Evolutionary conservation across 2,888 invertebrate species (phyloP).

Genomic region (Drosophila setosimentum): DNA sequence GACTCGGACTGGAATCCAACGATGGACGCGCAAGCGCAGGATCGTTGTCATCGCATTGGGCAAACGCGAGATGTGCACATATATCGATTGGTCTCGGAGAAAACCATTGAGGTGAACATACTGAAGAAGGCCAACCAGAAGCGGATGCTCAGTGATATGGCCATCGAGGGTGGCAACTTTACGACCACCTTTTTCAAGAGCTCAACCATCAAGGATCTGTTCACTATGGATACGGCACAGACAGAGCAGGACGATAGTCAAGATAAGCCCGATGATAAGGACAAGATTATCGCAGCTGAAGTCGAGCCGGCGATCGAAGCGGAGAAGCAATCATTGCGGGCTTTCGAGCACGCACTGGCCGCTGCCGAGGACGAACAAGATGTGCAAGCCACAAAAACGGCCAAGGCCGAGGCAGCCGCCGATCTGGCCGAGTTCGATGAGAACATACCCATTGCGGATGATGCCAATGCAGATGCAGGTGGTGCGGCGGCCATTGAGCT

Average conservation of each 20-base stretch:
- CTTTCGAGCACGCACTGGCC: constrained; percentile 93
- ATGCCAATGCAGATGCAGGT: constrained; percentile 84
- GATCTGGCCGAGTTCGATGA: constrained; percentile 98
- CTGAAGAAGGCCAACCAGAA: constrained; percentile 99
- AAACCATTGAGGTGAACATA: constrained; percentile 99
- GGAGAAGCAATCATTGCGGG: constrained; percentile 88
- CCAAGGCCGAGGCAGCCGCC: constrained; percentile 94
- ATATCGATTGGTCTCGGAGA: constrained; percentile 97
- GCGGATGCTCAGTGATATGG: constrained; percentile 96
- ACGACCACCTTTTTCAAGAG: constrained; percentile 97
- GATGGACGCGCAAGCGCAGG: constrained; percentile 99
- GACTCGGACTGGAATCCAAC: constrained; percentile 99
- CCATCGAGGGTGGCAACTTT: constrained; percentile 99
- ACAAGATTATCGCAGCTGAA: constrained; percentile 62
- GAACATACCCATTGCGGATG: constrained; percentile 92
- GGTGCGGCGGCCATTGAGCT: constrained; percentile 86
- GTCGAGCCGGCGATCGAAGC: constrained; percentile 75
- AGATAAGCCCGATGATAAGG: constrained; percentile 75
- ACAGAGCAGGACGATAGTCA: constrained; percentile 76
- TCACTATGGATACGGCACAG: constrained; percentile 89
- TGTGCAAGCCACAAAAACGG: constrained; percentile 94
- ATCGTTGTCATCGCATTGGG: constrained; percentile 99
- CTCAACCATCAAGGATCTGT: constrained; percentile 97
- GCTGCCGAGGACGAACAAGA: constrained; percentile 98
- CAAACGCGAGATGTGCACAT: constrained; percentile 99